phyloP scores from a whole-genome alignment of 2,888 invertebrate species.

The Perizoma affinitatum region DNA sequence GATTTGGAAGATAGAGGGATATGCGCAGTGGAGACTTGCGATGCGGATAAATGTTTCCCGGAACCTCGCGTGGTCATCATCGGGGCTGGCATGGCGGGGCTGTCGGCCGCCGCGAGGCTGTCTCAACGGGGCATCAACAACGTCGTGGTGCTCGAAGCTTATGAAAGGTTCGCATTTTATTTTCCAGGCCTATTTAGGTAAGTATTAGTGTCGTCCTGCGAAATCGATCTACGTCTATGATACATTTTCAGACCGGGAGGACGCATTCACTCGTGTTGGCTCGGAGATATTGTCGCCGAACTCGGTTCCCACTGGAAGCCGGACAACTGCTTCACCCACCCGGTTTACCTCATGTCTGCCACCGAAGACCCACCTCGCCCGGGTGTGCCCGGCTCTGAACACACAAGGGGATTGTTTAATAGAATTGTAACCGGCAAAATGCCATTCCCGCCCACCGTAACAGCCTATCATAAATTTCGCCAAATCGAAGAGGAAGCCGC shows the following conservation, averaged over 20 bases:
- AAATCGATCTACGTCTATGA: conserved; percentile 1
- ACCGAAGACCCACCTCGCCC: conserved; percentile 85
- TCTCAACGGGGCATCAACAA: conserved; percentile 87
- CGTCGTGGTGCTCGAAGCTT: conserved; percentile 89
- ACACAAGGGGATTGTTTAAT: conserved; percentile 84
- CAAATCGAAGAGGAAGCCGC: conserved; percentile 87
- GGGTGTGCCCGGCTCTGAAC: conserved; percentile 76
- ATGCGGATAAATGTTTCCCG: conserved; percentile 56
- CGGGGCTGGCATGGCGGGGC: conserved; percentile 92
- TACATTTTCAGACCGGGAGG: conserved; percentile 87
- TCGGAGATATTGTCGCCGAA: conserved; percentile 90
- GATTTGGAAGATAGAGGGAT: conserved; percentile 65
- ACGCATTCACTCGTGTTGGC: conserved; percentile 89
- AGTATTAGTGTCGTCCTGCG: neutral
- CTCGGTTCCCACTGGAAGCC: conserved; percentile 89
- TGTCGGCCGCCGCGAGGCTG: conserved; percentile 90
- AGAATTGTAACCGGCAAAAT: conserved; percentile 86
- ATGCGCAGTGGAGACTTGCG: conserved; percentile 62
- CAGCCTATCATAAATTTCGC: conserved; percentile 86
- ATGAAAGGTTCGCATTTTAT: conserved; percentile 84
- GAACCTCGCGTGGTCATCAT: conserved; percentile 89
- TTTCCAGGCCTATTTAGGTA: neutral
- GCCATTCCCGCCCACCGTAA: conserved; percentile 83
- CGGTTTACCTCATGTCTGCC: conserved; percentile 86
- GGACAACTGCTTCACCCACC: conserved; percentile 73